Conservation (phyloP, 2,113 vertebrate species). For the Turnix velox region DNA sequence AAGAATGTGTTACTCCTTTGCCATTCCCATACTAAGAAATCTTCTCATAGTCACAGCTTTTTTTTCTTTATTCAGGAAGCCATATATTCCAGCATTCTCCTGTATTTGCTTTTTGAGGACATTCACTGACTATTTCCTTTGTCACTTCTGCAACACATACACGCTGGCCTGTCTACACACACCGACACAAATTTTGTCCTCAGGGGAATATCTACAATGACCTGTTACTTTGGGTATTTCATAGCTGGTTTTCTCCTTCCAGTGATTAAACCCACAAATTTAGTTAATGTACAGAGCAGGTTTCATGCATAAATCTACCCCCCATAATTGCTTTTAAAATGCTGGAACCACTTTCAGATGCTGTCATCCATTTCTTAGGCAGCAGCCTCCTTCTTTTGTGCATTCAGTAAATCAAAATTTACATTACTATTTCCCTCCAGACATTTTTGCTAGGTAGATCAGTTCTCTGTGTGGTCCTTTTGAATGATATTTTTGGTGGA, state of each 20-base stretch:
- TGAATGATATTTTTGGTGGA: conserved; percentile 31
- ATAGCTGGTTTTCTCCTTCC: conserved; percentile 45
- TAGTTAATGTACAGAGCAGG: conserved; percentile 65
- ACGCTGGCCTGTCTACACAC: neutral
- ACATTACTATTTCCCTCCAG: conserved; percentile 8
- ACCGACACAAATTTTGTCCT: neutral
- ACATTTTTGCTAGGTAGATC: neutral
- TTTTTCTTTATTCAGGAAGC: conserved; percentile 32
- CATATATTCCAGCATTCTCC: neutral
- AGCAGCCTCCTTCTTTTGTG: conserved; percentile 32
- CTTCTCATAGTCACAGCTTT: conserved; percentile 17
- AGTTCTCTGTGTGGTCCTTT: conserved; percentile 52
- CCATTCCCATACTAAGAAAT: conserved; percentile 19
- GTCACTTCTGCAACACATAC: neutral
- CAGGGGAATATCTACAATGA: neutral
- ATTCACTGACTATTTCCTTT: conserved; percentile 18
- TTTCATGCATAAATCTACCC: conserved; percentile 52
- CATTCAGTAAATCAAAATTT: conserved; percentile 51
- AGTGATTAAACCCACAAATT: conserved; percentile 66
- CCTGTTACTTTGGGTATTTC: conserved; percentile 26
- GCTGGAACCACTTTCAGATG: conserved; percentile 44
- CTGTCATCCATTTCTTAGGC: conserved; percentile 50
- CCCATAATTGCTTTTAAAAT: conserved; percentile 67
- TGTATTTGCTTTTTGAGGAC: conserved; percentile 43
- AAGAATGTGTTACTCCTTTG: conserved; percentile 46